Percentiles rank a stretch among this genome's conserved stretches.
These are phyloP conservation scores for Nannoperca australis DNA, from an alignment of 2,797 vertebrate genomes.

Conservation along the genomic window DNA sequence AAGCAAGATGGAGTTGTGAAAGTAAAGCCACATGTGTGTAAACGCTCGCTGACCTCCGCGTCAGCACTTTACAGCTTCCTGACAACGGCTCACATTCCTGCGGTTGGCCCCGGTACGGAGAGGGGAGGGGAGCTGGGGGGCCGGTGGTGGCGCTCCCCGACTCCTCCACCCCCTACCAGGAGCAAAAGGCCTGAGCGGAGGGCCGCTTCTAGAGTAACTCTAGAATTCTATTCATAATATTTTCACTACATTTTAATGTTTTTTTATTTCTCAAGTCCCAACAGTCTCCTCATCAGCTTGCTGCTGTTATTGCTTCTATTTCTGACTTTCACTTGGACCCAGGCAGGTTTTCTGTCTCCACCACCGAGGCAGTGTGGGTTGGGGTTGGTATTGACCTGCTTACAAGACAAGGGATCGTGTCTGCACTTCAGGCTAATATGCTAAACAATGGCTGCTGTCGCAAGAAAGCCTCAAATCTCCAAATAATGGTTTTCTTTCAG, in stretches of 20 bases:
- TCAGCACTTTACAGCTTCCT: slow-evolving; percentile 86
- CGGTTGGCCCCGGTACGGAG: slow-evolving; percentile 60
- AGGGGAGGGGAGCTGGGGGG: slow-evolving; percentile 5
- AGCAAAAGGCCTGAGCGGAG: slow-evolving; percentile 64
- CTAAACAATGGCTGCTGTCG: slow-evolving; percentile 58
- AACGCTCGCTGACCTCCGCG: slow-evolving; percentile 80
- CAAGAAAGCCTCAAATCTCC: slow-evolving; percentile 51
- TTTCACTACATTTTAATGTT: slow-evolving; percentile 70
- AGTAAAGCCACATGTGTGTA: slow-evolving; percentile 85
- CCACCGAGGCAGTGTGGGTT: slow-evolving; percentile 23
- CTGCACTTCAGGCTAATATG: slow-evolving; percentile 27
- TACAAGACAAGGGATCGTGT: slow-evolving; percentile 39
- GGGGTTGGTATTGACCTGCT: slow-evolving; percentile 20
- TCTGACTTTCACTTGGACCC: slow-evolving; percentile 51
- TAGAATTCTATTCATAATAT: slow-evolving; percentile 83
- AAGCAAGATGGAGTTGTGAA: slow-evolving; percentile 74
- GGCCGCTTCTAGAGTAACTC: slow-evolving; percentile 53
- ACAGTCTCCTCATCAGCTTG: slow-evolving; percentile 63
- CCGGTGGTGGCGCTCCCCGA: slow-evolving; percentile 34
- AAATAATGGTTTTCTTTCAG: slow-evolving; percentile 47
- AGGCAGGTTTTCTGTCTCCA: slow-evolving; percentile 58
- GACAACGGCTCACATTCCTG: slow-evolving; percentile 83
- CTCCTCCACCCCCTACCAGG: slow-evolving; percentile 63
- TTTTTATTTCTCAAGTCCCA: slow-evolving; percentile 66
- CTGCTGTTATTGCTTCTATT: slow-evolving; percentile 73